Evolutionary conservation across 2,797 vertebrate species (phyloP).

Genomic region (Gambelia wislizenii): DNA sequence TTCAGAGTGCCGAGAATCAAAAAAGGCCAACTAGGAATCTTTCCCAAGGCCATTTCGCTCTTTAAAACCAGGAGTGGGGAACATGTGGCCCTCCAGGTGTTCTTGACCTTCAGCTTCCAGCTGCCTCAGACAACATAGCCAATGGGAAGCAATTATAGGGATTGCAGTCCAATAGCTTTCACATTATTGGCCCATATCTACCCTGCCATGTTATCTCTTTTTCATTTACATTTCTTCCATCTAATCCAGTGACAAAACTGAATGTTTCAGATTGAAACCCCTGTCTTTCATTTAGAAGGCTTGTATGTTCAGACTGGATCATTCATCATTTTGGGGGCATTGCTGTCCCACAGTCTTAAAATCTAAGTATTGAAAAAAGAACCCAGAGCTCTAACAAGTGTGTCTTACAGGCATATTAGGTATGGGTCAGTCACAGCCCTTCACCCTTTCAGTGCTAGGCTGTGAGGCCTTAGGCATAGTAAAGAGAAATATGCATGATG

Average conservation of each 20-base stretch:
- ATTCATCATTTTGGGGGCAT: neutral
- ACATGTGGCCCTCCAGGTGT: neutral
- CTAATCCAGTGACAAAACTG: neutral
- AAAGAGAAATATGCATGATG: neutral
- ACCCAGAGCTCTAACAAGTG: neutral
- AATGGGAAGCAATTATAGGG: neutral
- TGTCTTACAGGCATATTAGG: neutral
- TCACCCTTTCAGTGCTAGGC: neutral
- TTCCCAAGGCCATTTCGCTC: neutral
- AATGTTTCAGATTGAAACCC: neutral
- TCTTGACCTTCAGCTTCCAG: neutral
- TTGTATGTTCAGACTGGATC: neutral
- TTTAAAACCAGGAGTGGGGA: neutral
- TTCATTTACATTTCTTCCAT: neutral
- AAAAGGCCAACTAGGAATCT: neutral
- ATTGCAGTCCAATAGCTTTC: neutral
- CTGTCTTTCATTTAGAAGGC: neutral
- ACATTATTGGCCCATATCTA: neutral
- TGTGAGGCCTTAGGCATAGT: fast-evolving
- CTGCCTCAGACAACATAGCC: neutral
- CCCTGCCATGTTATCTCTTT: neutral
- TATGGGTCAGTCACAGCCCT: neutral
- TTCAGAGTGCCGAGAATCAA: neutral
- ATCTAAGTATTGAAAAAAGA: conserved; percentile 6
- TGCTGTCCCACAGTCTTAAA: neutral